Percentiles rank a stretch among this genome's conserved stretches.
These are phyloP conservation scores for Trissoscelio sp. DNA, from an alignment of 2,888 invertebrate species.

Conservation along the genomic window DNA sequence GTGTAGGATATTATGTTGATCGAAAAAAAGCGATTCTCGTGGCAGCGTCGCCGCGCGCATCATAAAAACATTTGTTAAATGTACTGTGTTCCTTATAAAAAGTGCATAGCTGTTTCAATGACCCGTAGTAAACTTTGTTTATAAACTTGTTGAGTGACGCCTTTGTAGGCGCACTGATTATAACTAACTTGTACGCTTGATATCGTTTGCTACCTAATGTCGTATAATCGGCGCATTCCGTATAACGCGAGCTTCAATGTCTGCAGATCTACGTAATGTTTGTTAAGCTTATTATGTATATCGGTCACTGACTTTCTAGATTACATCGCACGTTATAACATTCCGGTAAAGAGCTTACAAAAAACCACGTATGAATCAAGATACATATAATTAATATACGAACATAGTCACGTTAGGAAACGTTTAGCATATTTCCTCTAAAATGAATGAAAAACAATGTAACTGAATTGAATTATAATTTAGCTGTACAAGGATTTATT, in stretches of 20 bases:
- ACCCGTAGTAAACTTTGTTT: slow-evolving; percentile 53
- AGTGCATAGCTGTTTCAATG: slow-evolving; percentile 51
- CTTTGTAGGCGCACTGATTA: slow-evolving; percentile 47
- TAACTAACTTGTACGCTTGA: slow-evolving; percentile 39
- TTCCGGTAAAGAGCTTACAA: slow-evolving; percentile 9
- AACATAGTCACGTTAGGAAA: slow-evolving; percentile 11
- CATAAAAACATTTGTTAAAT: slow-evolving; percentile 61
- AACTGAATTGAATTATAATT: no score
- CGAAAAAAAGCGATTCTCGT: slow-evolving; percentile 42
- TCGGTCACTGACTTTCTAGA: slow-evolving; percentile 41
- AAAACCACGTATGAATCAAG: background rate
- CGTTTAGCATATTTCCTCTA: background rate
- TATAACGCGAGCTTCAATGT: slow-evolving; percentile 23
- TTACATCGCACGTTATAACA: slow-evolving; percentile 33
- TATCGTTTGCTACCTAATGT: slow-evolving; percentile 41
- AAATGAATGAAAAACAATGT: no score
- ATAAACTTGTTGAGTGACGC: slow-evolving; percentile 59
- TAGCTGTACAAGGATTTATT: no score
- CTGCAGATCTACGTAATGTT: slow-evolving; percentile 1
- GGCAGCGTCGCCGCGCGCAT: slow-evolving; percentile 41
- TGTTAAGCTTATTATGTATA: slow-evolving; percentile 32
- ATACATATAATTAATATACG: slow-evolving; percentile 1
- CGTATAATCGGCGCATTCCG: slow-evolving; percentile 22
- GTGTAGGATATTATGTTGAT: slow-evolving; percentile 15
- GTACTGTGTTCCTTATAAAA: slow-evolving; percentile 56